Percentiles rank a stretch among this genome's conserved stretches.
These are phyloP conservation scores for Acropora tenuis DNA, from an alignment of 64 coral and sea anemone species.

Conservation along the genomic window DNA sequence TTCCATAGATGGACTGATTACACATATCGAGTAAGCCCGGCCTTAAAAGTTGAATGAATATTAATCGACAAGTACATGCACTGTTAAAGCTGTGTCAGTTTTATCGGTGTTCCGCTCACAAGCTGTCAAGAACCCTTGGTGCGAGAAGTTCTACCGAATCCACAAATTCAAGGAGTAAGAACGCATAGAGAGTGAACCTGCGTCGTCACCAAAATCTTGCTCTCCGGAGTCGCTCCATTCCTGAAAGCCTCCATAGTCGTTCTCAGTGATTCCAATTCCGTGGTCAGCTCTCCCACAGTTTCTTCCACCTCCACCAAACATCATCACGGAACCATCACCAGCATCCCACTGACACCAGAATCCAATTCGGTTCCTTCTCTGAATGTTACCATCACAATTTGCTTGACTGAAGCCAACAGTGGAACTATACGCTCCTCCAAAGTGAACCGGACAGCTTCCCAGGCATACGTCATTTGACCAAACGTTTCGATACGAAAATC, in stretches of 20 bases:
- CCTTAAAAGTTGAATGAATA: no score
- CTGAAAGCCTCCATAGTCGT: not conserved
- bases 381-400: constrained; percentile 45
- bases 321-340: constrained; percentile 69
- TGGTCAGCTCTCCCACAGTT: constrained; percentile 59
- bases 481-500: constrained; percentile 3
- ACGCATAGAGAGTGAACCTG: no score
- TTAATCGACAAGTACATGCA: no score
- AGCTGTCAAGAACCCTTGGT: not conserved
- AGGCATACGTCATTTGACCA: constrained; percentile 57
- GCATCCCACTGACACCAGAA: constrained; percentile 69
- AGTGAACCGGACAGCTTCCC: not conserved
- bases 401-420: constrained; percentile 1
- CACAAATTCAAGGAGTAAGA: constrained; percentile 6
- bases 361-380: constrained; percentile 2
- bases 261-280: constrained; percentile 68
- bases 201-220: not conserved
- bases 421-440: not conserved
- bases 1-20: no score
- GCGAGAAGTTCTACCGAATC: not conserved
- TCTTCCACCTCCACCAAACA: constrained; percentile 71
- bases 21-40: no score
- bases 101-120: no score
- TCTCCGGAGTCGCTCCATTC: rapidly evolving
- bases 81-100: no score